Conservation (phyloP, 2,797 vertebrate genomes). For the Enteromius treurensis region DNA sequence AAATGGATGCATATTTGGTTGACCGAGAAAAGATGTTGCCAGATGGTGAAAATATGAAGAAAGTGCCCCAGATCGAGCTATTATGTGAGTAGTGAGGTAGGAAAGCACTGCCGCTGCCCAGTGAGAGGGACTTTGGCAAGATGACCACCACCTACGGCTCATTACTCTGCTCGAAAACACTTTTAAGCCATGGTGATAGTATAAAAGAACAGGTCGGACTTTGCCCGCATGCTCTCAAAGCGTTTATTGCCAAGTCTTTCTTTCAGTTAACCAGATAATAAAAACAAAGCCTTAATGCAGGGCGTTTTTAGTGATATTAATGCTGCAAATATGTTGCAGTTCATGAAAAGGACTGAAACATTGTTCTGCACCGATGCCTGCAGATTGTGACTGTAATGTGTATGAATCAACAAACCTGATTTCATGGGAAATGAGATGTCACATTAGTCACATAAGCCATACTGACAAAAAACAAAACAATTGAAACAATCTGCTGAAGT, state of each 20-base stretch:
- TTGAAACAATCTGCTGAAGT: constrained; percentile 18
- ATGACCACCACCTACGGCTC: constrained; percentile 19
- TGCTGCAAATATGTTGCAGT: not conserved
- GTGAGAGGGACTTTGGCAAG: constrained; percentile 52
- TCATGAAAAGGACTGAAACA: constrained; percentile 1
- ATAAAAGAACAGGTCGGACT: not conserved
- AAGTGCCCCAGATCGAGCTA: constrained; percentile 64
- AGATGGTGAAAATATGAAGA: constrained; percentile 33
- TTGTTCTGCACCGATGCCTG: not conserved
- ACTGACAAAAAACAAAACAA: constrained; percentile 6
- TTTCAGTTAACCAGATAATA: not conserved
- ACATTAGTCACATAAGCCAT: constrained; percentile 33
- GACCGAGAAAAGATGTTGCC: not conserved
- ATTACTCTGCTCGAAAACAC: not conserved
- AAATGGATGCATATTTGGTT: no score
- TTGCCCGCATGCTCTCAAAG: not conserved
- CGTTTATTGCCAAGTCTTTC: not conserved
- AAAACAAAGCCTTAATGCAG: not conserved
- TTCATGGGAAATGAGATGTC: not conserved
- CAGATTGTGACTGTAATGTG: constrained; percentile 7
- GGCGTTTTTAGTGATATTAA: not conserved
- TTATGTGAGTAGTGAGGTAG: constrained; percentile 40
- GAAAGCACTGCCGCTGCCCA: constrained; percentile 53
- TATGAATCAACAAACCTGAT: constrained; percentile 25
- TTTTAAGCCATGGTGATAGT: not conserved